Percentiles rank a stretch among this genome's conserved stretches.
Conservation (phyloP, 1,140 invertebrate genomes). For the Aphidius ervi region DNA sequence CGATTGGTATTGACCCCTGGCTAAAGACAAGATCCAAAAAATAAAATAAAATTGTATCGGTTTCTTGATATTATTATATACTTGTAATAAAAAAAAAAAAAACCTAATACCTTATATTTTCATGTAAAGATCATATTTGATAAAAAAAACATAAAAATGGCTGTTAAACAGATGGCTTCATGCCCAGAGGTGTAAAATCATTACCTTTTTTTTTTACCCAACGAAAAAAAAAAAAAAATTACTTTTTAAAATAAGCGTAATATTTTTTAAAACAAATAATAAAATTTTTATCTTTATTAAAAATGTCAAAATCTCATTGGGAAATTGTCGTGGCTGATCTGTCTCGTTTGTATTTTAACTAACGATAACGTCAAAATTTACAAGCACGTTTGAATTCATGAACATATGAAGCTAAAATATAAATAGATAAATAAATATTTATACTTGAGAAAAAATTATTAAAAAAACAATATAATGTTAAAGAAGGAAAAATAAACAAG, state of each 20-base stretch:
- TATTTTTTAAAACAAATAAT: too few species aligned
- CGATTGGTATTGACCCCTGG: neutral
- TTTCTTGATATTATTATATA: neutral
- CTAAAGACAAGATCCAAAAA: too few species aligned
- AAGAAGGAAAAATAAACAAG: neutral
- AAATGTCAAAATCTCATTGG: neutral
- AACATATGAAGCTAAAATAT: neutral
- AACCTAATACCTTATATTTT: constrained; percentile 12
- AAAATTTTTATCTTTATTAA: neutral
- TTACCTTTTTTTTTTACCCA: neutral
- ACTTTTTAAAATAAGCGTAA: too few species aligned
- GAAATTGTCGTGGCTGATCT: constrained; percentile 14
- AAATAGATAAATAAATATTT: too few species aligned
- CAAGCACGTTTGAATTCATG: constrained; percentile 11
- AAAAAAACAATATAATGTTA: neutral
- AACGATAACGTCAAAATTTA: constrained; percentile 9
- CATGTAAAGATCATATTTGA: constrained; percentile 6
- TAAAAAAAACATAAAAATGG: constrained; percentile 4
- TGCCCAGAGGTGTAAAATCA: constrained; percentile 4
- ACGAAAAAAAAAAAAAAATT: too few species aligned
- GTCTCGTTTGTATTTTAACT: constrained; percentile 9
- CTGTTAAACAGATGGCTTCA: constrained; percentile 2
- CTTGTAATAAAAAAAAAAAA: constrained; percentile 10
- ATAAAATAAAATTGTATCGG: too few species aligned
- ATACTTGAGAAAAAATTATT: too few species aligned